Evolutionary conservation across 2,113 vertebrate species (phyloP).

Genomic region (Leptobrachium ailaonicum): DNA sequence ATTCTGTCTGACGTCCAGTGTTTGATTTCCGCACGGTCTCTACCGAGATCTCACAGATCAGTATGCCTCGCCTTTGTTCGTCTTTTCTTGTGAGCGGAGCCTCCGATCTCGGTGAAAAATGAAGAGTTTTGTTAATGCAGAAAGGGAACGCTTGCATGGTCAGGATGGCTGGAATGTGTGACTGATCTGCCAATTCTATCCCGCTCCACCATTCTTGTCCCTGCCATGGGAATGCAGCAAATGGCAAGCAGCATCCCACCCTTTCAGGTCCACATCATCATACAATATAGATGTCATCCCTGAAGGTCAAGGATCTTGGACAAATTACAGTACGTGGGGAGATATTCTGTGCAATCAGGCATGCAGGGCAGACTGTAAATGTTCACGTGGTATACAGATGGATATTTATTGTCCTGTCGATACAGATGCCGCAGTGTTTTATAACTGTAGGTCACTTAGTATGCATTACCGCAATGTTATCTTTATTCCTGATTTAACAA

Average conservation of each 20-base stretch:
- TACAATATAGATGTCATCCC: too few relatives aligned
- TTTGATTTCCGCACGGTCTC: slow-evolving; percentile 40
- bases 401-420: too few relatives aligned
- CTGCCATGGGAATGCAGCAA: slow-evolving; percentile 45
- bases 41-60: slow-evolving; percentile 45
- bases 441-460: too few relatives aligned
- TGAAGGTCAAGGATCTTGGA: too few relatives aligned
- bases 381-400: too few relatives aligned
- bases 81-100: slow-evolving; percentile 44
- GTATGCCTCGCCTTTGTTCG: slow-evolving; percentile 38
- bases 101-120: slow-evolving; percentile 36
- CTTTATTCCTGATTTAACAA: too few relatives aligned
- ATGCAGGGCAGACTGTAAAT: too few relatives aligned
- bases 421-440: too few relatives aligned
- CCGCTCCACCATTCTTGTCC: slow-evolving; percentile 31
- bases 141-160: slow-evolving; percentile 28
- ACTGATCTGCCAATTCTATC: slow-evolving; percentile 37
- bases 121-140: slow-evolving; percentile 28
- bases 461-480: too few relatives aligned
- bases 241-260: slow-evolving; percentile 16
- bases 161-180: slow-evolving; percentile 35
- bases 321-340: too few relatives aligned
- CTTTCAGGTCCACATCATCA: neutral
- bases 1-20: slow-evolving; percentile 40
- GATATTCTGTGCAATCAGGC: too few relatives aligned